Base-by-base conservation (phyloP, 2,797 vertebrate species). In the Acanthurus leucopareius region DNA sequence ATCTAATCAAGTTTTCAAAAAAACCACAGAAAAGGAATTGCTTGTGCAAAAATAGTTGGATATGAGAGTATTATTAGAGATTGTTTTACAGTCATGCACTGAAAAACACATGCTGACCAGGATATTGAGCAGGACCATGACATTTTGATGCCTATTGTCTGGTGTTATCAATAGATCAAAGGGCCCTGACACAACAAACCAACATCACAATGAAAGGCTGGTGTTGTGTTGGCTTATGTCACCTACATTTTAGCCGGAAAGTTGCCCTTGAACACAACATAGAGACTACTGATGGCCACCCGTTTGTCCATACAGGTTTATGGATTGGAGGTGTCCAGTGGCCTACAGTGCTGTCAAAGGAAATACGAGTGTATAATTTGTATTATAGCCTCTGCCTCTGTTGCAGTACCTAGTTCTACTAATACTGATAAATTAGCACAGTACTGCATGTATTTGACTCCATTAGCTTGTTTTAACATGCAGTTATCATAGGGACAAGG, bases 401-500 rank as follows among this genome's bases (percentile, higher is more conserved):
- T 11, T 63, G 44, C 8, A 44, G 25, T 22, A 35, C 32, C 32
- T 57, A 47, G 15, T 22, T 19, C 6, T 47, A 3, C 28, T 58
- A 49, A n/a, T 63, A 60, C 54, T 71, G 70, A 85, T 40, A 75
- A 86, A 89, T 89, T 78, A 64, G 73, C 84, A 83, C 10, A 68
- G 77, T 62, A 81, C 82, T 84, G 85, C 49, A 79, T 83, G 73
- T 69, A 79, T 90, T 79, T 69, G 65, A 77, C 65, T 86, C 52
- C 76, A 75, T 84, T 75, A 57, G 32, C 70, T 61, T 82, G 66
- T 73, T 86, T 89, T 78, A 58, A 71, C 10, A 13, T 88, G 86
- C 86, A 87, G 84, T 92, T 91, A 75, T 86, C 79, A 87, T 59
- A 66, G 72, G 69, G 80, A 81, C 91, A 94, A 94, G 91, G 93